phyloP scores from a whole-genome alignment of 1,140 invertebrate genomes.

The Sycophila sp. region DNA sequence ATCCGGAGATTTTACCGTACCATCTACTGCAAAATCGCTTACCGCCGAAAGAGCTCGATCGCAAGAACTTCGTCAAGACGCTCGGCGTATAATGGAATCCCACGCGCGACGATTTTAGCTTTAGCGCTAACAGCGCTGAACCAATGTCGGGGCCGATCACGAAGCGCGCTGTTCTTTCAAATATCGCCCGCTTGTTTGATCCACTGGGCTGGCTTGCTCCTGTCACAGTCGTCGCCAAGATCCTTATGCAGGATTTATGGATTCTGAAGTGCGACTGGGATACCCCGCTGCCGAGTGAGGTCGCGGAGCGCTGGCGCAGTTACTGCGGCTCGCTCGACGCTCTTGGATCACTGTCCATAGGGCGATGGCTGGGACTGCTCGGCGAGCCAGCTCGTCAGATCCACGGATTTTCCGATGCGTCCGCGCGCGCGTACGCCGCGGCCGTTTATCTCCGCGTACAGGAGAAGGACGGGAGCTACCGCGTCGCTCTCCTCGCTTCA shows the following conservation, averaged over 20 bases:
- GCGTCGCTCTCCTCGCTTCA: conserved; percentile 40
- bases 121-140: background rate
- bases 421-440: conserved; percentile 41
- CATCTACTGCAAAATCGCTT: conserved; percentile 10
- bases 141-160: background rate
- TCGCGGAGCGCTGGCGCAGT: background rate
- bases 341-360: background rate
- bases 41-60: background rate
- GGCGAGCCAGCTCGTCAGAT: conserved; percentile 23
- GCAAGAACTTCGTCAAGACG: background rate
- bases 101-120: background rate
- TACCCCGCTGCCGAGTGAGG: background rate
- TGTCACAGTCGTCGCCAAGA: background rate
- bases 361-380: background rate
- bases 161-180: background rate
- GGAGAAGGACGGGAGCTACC: conserved; percentile 7
- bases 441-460: conserved; percentile 43
- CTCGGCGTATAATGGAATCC: background rate
- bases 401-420: conserved; percentile 48
- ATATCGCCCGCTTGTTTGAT: background rate
- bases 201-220: background rate
- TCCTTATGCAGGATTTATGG: background rate
- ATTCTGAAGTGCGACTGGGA: conserved; percentile 1
- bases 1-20: background rate
- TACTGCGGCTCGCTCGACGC: background rate